A percentile compares a stretch with the other conserved stretches of the same genome.
Evolutionary conservation across 2,113 vertebrate species (phyloP).

Genomic region (Sorex fumeus): DNA sequence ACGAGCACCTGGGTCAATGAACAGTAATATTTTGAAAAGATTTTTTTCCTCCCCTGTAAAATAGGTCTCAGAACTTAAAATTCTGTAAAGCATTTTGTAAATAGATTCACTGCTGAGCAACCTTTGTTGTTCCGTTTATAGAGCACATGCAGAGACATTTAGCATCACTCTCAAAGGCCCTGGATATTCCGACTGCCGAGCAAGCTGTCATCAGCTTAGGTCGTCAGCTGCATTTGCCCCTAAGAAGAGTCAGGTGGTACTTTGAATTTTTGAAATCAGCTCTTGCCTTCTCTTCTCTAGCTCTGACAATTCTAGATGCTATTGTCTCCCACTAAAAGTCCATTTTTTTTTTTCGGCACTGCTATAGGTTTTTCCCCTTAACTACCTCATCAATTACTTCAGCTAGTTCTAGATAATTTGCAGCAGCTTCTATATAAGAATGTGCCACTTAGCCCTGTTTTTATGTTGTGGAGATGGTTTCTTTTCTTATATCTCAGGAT

Average conservation of each 20-base stretch:
- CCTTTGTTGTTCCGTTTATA: neutral
- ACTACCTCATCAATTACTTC: neutral
- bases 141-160: neutral
- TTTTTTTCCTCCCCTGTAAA: neutral
- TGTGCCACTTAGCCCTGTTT: neutral
- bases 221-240: neutral
- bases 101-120: neutral
- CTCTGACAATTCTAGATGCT: neutral
- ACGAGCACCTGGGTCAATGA: neutral
- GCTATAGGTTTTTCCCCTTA: neutral
- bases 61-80: neutral
- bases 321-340: neutral
- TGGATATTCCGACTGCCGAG: neutral
- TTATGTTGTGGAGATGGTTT: neutral
- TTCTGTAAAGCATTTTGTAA: neutral
- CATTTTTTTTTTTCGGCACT: neutral
- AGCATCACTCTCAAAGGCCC: too few species aligned
- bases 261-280: neutral
- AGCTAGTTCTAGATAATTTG: neutral
- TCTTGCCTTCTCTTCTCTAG: neutral
- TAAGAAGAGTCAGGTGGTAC: neutral
- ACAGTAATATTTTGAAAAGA: neutral
- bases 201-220: neutral
- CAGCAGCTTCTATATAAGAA: neutral
- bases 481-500: neutral